phyloP scores from a whole-genome alignment of 2,888 invertebrate genomes.

The Acanthosepion esculentum region DNA sequence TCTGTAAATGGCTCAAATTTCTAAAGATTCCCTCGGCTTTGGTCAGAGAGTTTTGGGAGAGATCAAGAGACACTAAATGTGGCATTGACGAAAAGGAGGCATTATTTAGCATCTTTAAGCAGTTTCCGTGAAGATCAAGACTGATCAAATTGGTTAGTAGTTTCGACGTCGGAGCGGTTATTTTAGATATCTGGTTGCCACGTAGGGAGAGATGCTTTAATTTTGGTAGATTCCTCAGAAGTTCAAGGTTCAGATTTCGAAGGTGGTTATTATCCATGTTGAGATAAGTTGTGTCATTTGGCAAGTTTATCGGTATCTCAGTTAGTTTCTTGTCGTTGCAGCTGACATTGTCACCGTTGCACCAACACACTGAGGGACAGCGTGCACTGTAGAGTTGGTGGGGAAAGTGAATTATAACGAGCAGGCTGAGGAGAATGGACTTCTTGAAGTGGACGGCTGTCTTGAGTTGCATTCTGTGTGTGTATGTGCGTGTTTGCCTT shows the following conservation, averaged over 20 bases:
- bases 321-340: background rate
- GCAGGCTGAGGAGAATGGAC: background rate
- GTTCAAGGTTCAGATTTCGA: background rate
- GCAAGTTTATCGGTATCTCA: background rate
- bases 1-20: background rate
- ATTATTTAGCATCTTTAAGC: background rate
- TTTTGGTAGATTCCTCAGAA: background rate
- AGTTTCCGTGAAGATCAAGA: background rate
- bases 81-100: background rate
- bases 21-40: background rate
- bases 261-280: background rate
- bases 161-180: background rate
- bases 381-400: background rate
- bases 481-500: background rate
- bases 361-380: background rate
- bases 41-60: background rate
- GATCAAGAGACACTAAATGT: background rate
- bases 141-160: background rate
- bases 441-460: background rate
- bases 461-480: background rate
- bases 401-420: background rate
- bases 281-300: background rate
- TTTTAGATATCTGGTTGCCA: background rate
- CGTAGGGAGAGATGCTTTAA: background rate
- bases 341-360: background rate